These are phyloP conservation scores for Plectrocnemia conspersa DNA, from an alignment of 1,140 invertebrate genomes.

Conservation along the genomic window DNA sequence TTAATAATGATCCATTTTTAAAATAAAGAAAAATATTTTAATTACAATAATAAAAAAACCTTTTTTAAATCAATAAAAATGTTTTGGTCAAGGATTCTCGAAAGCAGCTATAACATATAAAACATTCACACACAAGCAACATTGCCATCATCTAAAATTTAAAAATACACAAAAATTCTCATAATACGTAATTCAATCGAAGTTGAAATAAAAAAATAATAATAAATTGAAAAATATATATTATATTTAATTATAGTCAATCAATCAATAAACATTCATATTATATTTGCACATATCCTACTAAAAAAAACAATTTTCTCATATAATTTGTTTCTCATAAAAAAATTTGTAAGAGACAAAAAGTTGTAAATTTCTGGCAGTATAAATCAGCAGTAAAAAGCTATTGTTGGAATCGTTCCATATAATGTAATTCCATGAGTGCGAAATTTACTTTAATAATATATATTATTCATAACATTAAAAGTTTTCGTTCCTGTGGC, in stretches of 20 bases:
- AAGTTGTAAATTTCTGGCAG: conserved; percentile 25
- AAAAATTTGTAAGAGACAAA: conserved; percentile 18
- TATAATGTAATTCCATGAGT: too few species aligned
- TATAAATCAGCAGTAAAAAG: conserved; percentile 25
- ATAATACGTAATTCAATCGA: too few species aligned
- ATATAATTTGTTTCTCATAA: conserved; percentile 18
- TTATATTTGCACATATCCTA: conserved; percentile 10
- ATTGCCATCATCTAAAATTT: conserved; percentile 14
- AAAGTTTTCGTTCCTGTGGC: too few species aligned
- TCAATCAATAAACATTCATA: conserved; percentile 17
- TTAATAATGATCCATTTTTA: conserved; percentile 29
- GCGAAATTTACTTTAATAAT: too few species aligned
- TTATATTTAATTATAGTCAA: too few species aligned
- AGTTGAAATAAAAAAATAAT: too few species aligned
- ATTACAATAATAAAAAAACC: neutral
- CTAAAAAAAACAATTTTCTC: conserved; percentile 14
- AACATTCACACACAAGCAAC: conserved; percentile 32
- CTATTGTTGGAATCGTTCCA: conserved; percentile 16
- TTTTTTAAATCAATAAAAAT: conserved; percentile 15
- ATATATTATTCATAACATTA: too few species aligned
- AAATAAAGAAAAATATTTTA: neutral
- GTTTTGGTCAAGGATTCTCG: conserved; percentile 31
- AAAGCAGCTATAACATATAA: conserved; percentile 25
- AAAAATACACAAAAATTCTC: conserved; percentile 13
- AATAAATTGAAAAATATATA: too few species aligned